These are phyloP conservation scores for Parelbella ahira DNA, from an alignment of 2,888 invertebrate species.

Conservation along the genomic window DNA sequence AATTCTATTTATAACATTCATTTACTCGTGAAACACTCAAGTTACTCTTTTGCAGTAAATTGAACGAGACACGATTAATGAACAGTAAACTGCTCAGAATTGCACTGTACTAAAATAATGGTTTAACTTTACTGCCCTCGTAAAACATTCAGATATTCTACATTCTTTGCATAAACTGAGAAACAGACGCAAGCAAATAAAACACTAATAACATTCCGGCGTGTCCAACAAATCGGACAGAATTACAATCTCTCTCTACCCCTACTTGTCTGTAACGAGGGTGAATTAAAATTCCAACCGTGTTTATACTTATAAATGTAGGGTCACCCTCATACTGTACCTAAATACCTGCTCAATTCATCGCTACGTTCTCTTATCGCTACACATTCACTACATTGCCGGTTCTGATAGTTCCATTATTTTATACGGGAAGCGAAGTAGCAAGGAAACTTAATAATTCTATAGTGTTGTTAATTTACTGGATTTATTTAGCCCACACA, in stretches of 20 bases:
- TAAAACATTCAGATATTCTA: slow-evolving; percentile 20
- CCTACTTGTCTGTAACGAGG: slow-evolving; percentile 48
- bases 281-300: slow-evolving; percentile 68
- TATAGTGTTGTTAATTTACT: too few relatives aligned
- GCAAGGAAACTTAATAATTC: too few relatives aligned
- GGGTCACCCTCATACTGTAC: slow-evolving; percentile 41
- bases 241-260: slow-evolving; percentile 22
- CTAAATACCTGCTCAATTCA: slow-evolving; percentile 1
- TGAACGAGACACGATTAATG: slow-evolving; percentile 6
- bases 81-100: slow-evolving; percentile 2
- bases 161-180: slow-evolving; percentile 20
- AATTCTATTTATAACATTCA: too few relatives aligned
- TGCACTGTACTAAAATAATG: slow-evolving; percentile 18
- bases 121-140: slow-evolving; percentile 18
- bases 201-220: slow-evolving; percentile 25
- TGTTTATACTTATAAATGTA: slow-evolving; percentile 35
- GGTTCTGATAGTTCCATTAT: too few relatives aligned
- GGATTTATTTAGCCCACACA: too few relatives aligned
- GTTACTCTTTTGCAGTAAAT: slow-evolving; percentile 1
- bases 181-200: slow-evolving; percentile 18
- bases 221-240: slow-evolving; percentile 24
- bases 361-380: too few relatives aligned
- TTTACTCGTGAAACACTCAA: too few relatives aligned
- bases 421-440: too few relatives aligned
- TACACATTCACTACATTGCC: too few relatives aligned